Conservation (phyloP, 2,113 vertebrate genomes). For the Pangasianodon hypophthalmus region DNA sequence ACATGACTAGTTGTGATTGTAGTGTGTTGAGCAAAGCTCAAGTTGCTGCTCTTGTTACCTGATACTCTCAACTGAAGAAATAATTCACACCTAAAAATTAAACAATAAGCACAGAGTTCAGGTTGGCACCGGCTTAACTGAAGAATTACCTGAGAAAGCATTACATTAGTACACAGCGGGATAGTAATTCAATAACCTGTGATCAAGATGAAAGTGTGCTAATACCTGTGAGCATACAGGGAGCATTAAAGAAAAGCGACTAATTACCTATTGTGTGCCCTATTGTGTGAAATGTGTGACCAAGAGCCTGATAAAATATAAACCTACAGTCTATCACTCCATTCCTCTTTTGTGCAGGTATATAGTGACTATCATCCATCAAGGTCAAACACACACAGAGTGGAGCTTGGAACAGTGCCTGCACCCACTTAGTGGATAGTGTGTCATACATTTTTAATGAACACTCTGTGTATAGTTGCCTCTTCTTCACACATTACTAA, state of each 20-base stretch:
- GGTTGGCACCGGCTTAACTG: neutral
- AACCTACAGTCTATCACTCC: neutral
- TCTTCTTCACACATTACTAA: neutral
- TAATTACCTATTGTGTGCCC: neutral
- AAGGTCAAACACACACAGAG: constrained; percentile 5
- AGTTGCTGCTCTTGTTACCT: constrained; percentile 2
- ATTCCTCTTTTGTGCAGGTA: neutral
- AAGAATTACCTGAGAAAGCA: neutral
- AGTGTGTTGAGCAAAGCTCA: neutral
- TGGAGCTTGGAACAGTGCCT: constrained; percentile 5
- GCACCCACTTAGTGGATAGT: neutral
- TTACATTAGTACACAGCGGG: neutral
- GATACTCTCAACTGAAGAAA: constrained; percentile 15
- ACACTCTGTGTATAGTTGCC: neutral
- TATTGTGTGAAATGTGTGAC: neutral
- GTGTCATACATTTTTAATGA: constrained; percentile 48
- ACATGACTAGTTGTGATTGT: neutral
- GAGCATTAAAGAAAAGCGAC: neutral
- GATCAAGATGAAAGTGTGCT: neutral
- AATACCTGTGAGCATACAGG: neutral
- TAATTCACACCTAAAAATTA: neutral
- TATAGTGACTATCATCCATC: neutral
- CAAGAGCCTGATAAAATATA: neutral
- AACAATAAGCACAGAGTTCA: neutral
- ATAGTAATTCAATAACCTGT: neutral